These are phyloP conservation scores for Apotomis capreana DNA, from an alignment of 2,888 invertebrate species.

Conservation along the genomic window DNA sequence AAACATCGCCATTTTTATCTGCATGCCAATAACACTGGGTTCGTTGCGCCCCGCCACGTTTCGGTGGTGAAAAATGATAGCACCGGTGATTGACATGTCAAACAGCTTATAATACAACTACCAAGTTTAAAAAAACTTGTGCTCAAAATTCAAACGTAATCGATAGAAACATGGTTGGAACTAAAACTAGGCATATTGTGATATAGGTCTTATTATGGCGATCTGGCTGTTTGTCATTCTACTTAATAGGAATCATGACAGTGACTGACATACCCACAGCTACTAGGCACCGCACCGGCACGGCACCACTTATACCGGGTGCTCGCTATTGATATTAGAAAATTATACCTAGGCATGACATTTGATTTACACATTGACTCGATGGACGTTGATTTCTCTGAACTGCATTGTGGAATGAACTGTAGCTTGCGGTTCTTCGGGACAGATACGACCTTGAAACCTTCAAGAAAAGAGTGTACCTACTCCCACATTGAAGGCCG, in stretches of 20 bases:
- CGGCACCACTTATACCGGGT: too few species aligned
- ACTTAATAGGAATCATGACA: neutral
- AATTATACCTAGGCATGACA: too few species aligned
- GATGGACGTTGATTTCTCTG: too few species aligned
- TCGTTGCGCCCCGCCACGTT: slow-evolving; percentile 52
- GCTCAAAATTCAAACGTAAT: neutral
- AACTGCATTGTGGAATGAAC: too few species aligned
- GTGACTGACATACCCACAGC: neutral
- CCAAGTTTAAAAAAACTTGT: neutral
- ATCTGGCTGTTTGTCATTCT: neutral
- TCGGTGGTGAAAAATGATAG: slow-evolving; percentile 22
- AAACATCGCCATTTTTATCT: slow-evolving; percentile 56
- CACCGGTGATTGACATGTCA: neutral
- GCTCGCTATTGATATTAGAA: too few species aligned
- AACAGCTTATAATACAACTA: neutral
- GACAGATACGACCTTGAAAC: too few species aligned
- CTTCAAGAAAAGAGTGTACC: too few species aligned
- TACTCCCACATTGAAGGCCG: too few species aligned
- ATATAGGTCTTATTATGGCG: neutral
- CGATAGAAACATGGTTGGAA: neutral
- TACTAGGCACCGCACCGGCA: neutral
- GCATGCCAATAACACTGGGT: slow-evolving; percentile 52
- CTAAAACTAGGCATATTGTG: neutral
- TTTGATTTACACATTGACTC: too few species aligned
- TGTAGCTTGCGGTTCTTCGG: too few species aligned